Evolutionary conservation across 2,113 vertebrate species (phyloP).

Genomic region (Camelus dromedarius): DNA sequence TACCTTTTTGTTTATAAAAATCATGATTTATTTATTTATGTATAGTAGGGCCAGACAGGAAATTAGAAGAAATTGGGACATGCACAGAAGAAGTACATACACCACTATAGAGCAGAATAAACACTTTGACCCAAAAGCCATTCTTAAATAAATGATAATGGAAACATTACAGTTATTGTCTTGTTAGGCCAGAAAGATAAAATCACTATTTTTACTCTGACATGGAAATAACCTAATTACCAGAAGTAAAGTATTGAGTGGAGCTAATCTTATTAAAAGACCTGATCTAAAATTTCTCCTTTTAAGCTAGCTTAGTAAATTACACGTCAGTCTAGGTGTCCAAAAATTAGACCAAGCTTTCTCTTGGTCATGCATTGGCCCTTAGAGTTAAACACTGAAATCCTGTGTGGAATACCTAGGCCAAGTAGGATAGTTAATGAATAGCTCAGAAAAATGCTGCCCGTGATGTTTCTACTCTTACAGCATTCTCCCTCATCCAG

Average conservation of each 20-base stretch:
- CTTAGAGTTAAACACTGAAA: not conserved
- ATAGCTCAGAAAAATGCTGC: not conserved
- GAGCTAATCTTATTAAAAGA: not conserved
- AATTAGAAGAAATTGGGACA: slow-evolving; percentile 5
- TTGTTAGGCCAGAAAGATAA: not conserved
- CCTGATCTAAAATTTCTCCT: not conserved
- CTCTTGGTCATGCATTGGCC: not conserved
- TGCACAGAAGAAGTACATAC: not conserved
- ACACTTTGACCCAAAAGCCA: not conserved
- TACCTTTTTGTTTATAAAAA: not conserved
- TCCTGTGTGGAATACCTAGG: not conserved
- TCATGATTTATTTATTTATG: not conserved
- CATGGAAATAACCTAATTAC: not conserved
- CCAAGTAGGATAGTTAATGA: not conserved
- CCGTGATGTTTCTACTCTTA: not conserved
- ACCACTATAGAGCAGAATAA: not conserved
- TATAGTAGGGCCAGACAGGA: not conserved
- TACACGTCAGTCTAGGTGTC: not conserved
- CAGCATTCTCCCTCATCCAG: not conserved
- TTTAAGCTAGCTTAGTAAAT: not conserved
- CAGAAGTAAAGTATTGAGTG: not conserved
- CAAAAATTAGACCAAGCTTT: not conserved
- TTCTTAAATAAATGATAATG: not conserved
- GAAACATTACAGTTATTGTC: not conserved
- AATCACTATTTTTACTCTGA: not conserved